phyloP scores from a whole-genome alignment of 1,140 invertebrate species.

The Ceratitis capitata region DNA sequence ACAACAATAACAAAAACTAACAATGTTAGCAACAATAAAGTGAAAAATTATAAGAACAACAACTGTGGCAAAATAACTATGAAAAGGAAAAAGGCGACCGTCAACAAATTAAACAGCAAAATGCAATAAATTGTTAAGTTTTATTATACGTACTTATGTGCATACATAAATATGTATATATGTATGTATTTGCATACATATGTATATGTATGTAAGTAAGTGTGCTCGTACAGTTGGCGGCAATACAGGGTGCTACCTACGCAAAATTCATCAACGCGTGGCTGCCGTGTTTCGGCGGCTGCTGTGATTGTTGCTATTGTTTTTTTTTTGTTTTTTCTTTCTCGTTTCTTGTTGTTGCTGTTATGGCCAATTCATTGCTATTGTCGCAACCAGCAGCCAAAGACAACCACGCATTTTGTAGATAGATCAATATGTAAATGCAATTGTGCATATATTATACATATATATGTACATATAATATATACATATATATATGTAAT shows the following conservation, averaged over 20 bases:
- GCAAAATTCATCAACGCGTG: conserved; percentile 20
- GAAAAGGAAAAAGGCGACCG: background rate
- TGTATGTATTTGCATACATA: background rate
- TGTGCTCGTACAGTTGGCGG: background rate
- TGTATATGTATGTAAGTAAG: background rate
- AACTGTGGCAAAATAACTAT: background rate
- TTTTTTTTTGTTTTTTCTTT: too few species aligned
- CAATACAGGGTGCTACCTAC: conserved; percentile 28
- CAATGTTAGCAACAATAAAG: background rate
- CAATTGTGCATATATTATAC: too few species aligned
- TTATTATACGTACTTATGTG: background rate
- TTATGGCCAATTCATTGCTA: background rate
- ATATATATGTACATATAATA: background rate
- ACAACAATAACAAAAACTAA: background rate
- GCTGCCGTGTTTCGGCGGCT: background rate
- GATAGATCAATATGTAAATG: background rate
- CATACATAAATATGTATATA: background rate
- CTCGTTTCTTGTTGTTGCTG: too few species aligned
- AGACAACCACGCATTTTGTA: conserved; percentile 23
- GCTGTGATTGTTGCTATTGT: background rate
- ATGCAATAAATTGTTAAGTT: conserved; percentile 30
- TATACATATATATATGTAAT: background rate
- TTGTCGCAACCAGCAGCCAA: conserved; percentile 32
- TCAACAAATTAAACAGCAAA: conserved; percentile 30
- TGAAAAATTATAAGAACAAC: background rate